Evolutionary conservation across 2,113 vertebrate species (phyloP), one percentile per base, ranked within the genome.

Genomic region (Corythoichthys haematopterus): DNA sequence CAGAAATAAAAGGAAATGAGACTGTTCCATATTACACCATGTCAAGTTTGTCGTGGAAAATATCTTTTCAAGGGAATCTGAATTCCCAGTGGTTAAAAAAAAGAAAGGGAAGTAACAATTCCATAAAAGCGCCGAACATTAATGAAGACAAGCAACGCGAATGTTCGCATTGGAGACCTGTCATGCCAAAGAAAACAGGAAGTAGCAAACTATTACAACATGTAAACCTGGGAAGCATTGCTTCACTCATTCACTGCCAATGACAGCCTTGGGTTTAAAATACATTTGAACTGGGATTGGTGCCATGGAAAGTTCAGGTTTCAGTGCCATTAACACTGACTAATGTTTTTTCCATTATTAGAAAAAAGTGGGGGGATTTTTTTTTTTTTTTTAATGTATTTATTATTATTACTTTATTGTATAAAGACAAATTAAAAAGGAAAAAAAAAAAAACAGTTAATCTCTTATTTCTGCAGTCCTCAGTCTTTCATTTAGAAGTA

Each of bases 1-100:
- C 12, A 15, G 76, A 65, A 71, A 70, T 76, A 59, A 70, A 55
- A 67, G 55, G 59, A 77, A 59, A 70, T 1, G 0, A 13, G 40
- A 46, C 40, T 4, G 20, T 46, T 43, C 40, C 33, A 63, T 36
- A 71, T 58, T 64, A n/a, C 66, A 38, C 12, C 55, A 4, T 33
- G 52, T 33, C 10, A 36, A 36, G 33, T 15, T 57, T 6, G 33
- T 57, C 33, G 55, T 36, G 33, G 55, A 57, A 57, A 57, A 36
- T 4, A 36, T 4, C 2, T 12, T 5, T 36, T 35, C 6, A 57
- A 57, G 55, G 33, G 55, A 13, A 15, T 13, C 33, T 33, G 33
- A 36, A 57, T 57, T 36, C 55, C 55, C 12, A 43, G 40, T 43
- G 40, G 40, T 43, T 7, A 43, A 43, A 40, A 43, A 43, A 43